Evolutionary conservation across 2,797 vertebrate genomes (phyloP), one percentile per base, ranked within the genome.

Genomic region (Myotis myotis): DNA sequence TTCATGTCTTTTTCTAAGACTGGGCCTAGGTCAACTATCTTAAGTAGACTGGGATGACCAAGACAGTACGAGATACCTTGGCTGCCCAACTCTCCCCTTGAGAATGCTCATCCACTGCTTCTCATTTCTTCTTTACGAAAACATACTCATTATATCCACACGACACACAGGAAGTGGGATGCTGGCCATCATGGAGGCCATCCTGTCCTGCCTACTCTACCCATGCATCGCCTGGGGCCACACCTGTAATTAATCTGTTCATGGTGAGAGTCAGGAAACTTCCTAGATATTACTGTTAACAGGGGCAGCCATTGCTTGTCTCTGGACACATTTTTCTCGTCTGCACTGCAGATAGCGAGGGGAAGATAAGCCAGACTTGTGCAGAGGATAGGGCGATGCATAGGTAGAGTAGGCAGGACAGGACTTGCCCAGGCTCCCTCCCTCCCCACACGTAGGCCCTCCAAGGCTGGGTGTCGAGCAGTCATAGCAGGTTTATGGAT

Each of bases 91-190:
- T 91, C 25, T 78, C n/a, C 20, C 13, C 71, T 86, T 25, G n/a
- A 90, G 60, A 20, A 23, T 81, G 36, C 22, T 91, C 36, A 83
- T 74, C 51, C 41, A 84, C 33, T 66, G 23, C 62, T 95, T 55
- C 47, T 25, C 79, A 38, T 57, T 79, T 85, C 20, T 66, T 95
- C 91, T 60, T 82, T 68, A 74, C 4, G 30, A 44, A 92, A 79
- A 93, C 28, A 6, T 20, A 20, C 12, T 76, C 38, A 28, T 16
- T 68, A 0, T 55, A 41, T 84, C 33, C 11, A 30, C 25, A 0
- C 33, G 11, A 28, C 8, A 33, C 36, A 51, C 57, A 38, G 1
- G 53, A 57, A 25, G 47, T 55, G 12, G 13, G 75, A 79, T 38
- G 44, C 33, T 33, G 44, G 82, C 64, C 51, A 8, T 23, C 25